Evolutionary conservation across 37 sponge, comb jelly and placozoan species (phyloP).

Genomic region (Crambe crambe): DNA sequence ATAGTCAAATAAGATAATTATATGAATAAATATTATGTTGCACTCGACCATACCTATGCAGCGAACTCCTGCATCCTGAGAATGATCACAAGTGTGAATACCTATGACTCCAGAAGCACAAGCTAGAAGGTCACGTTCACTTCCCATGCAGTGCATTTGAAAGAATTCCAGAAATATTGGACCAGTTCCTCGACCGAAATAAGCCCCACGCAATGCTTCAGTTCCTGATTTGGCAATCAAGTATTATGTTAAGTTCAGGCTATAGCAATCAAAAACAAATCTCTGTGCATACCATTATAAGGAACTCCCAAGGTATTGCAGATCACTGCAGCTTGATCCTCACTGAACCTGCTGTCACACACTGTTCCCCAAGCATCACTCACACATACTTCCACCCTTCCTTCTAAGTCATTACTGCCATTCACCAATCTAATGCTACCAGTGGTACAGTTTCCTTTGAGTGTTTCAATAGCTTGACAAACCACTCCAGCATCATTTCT

Average conservation of each 20-base stretch:
- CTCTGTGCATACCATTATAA: constrained; percentile 1
- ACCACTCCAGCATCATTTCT: constrained; percentile 14
- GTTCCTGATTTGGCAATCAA: not conserved
- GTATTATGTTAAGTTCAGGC: not conserved
- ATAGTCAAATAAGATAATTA: not conserved
- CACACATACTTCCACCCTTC: constrained; percentile 23
- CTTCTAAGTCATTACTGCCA: constrained; percentile 13
- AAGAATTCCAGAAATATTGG: constrained; percentile 10
- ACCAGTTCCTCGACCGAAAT: not conserved
- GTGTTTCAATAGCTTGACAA: constrained; percentile 4
- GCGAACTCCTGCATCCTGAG: constrained; percentile 22
- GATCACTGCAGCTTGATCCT: constrained; percentile 12
- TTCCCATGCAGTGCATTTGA: constrained; percentile 30
- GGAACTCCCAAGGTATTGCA: constrained; percentile 9
- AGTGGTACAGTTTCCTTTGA: not conserved
- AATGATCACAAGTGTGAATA: constrained; percentile 12
- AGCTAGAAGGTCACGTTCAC: constrained; percentile 9
- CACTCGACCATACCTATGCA: constrained; percentile 36
- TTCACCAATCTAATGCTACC: not conserved
- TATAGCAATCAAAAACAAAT: not conserved
- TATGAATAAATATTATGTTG: not conserved
- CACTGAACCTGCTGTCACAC: not conserved
- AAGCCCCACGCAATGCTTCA: not conserved
- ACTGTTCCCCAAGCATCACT: constrained; percentile 34
- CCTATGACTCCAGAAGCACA: not conserved